phyloP scores from a whole-genome alignment of 2,888 invertebrate species.

The Nyleta sp. region DNA sequence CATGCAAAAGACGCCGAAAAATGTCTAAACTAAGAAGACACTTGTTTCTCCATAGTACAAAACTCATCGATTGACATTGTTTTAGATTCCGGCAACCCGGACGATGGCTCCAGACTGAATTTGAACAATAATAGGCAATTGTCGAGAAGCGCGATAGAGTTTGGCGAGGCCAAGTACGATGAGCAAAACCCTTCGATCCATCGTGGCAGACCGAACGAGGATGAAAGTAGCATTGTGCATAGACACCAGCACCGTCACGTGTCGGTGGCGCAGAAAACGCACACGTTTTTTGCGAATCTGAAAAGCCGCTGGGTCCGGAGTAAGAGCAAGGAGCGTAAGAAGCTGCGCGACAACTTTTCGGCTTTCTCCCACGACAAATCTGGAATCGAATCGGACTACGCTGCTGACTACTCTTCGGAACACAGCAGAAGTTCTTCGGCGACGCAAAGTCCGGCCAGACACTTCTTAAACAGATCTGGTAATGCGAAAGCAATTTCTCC shows the following conservation, averaged over 20 bases:
- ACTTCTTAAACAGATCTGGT: conserved; percentile 85
- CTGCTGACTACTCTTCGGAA: conserved; percentile 92
- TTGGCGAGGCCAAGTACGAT: conserved; percentile 77
- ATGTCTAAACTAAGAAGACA: too few species aligned
- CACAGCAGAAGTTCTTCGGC: conserved; percentile 87
- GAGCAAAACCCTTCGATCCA: conserved; percentile 44
- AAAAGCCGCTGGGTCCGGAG: conserved; percentile 92
- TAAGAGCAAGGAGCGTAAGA: conserved; percentile 88
- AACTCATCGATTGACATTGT: too few species aligned
- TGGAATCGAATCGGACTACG: conserved; percentile 85
- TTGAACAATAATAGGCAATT: conserved; percentile 85
- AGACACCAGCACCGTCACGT: conserved; percentile 85
- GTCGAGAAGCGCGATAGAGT: conserved; percentile 92
- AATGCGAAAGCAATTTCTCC: too few species aligned
- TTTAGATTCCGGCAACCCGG: conserved; percentile 60
- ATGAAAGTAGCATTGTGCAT: conserved; percentile 63
- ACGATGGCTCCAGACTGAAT: conserved; percentile 77
- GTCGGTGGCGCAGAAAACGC: conserved; percentile 91
- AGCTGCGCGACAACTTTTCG: conserved; percentile 84
- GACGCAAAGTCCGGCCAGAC: conserved; percentile 90
- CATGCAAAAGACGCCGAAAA: too few species aligned
- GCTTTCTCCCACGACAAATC: conserved; percentile 76
- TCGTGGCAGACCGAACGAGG: conserved; percentile 58
- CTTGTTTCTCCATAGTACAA: too few species aligned
- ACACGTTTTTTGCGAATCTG: conserved; percentile 91